Percentiles rank a stretch among this genome's conserved stretches.
phyloP scores from a whole-genome alignment of 2,888 invertebrate species.

The Mesorhabditis spiculigera region DNA sequence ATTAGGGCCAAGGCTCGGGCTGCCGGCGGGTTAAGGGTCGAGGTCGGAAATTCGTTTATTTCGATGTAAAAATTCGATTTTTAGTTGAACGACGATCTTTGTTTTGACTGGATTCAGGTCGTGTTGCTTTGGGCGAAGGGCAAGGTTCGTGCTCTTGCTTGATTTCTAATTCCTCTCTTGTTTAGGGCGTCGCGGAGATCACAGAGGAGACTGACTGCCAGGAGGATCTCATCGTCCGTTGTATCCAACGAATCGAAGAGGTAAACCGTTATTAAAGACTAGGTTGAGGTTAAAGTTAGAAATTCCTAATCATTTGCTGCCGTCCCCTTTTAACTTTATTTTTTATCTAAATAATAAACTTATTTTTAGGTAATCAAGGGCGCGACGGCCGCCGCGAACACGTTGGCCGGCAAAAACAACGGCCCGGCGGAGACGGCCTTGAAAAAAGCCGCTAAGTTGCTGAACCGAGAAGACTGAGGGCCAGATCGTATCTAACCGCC shows the following conservation, averaged over 20 bases:
- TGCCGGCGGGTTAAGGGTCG: too few species aligned
- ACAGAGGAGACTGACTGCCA: constrained; percentile 88
- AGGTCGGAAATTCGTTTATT: too few species aligned
- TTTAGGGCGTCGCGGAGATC: constrained; percentile 83
- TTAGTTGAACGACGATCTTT: too few species aligned
- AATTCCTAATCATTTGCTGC: too few species aligned
- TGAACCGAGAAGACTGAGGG: constrained; percentile 94
- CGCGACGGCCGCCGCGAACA: constrained; percentile 77
- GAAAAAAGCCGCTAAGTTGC: constrained; percentile 81
- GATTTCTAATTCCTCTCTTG: constrained; percentile 12
- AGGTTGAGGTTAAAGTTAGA: too few species aligned
- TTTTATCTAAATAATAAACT: too few species aligned
- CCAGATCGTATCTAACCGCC: constrained; percentile 84
- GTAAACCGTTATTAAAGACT: constrained; percentile 58
- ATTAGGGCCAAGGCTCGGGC: too few species aligned
- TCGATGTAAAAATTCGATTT: too few species aligned
- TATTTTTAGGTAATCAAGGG: constrained; percentile 10
- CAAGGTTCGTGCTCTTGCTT: constrained; percentile 65
- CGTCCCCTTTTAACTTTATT: too few species aligned
- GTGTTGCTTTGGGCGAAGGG: constrained; percentile 94
- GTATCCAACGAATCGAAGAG: constrained; percentile 93
- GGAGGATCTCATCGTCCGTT: constrained; percentile 94
- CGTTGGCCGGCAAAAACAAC: constrained; percentile 76
- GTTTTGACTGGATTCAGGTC: constrained; percentile 83
- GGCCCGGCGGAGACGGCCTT: constrained; percentile 86